These are phyloP conservation scores for Tyrannus savana DNA, from an alignment of 2,113 vertebrate species.

Conservation along the genomic window DNA sequence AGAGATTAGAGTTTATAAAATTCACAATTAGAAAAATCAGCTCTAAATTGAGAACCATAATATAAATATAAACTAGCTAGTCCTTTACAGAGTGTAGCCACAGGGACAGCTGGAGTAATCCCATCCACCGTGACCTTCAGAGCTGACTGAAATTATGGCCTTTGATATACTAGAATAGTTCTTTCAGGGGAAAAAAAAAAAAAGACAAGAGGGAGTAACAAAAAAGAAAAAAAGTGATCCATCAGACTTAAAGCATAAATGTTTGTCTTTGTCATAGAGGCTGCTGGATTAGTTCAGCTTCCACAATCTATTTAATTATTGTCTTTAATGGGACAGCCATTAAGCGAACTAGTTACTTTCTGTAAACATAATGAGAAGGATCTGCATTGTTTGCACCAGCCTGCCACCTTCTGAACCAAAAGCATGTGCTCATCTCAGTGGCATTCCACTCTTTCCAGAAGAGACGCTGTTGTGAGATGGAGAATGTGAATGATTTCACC, in stretches of 20 bases:
- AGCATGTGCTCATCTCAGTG: not conserved
- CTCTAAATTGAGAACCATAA: not conserved
- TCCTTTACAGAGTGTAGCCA: not conserved
- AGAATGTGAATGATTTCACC: not conserved
- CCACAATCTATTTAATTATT: slow-evolving; percentile 59
- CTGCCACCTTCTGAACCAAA: slow-evolving; percentile 17
- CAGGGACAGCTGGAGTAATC: not conserved
- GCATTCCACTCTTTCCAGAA: not conserved
- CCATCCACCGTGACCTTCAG: not conserved
- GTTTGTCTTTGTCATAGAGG: slow-evolving; percentile 28
- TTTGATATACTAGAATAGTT: not conserved
- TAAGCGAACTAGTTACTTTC: not conserved
- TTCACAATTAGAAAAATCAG: not conserved
- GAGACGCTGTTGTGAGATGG: not conserved
- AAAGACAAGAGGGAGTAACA: not conserved
- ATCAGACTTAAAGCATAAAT: slow-evolving; percentile 4
- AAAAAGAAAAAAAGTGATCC: not conserved
- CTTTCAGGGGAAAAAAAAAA: not conserved
- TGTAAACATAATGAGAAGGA: not conserved
- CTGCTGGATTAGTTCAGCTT: slow-evolving; percentile 44
- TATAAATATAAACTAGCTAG: not conserved
- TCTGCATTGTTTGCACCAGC: not conserved
- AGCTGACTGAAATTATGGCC: not conserved
- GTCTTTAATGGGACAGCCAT: slow-evolving; percentile 38
- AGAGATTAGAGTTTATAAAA: not conserved